phyloP scores from a whole-genome alignment of 2,797 vertebrate genomes.

The Podargus strigoides region DNA sequence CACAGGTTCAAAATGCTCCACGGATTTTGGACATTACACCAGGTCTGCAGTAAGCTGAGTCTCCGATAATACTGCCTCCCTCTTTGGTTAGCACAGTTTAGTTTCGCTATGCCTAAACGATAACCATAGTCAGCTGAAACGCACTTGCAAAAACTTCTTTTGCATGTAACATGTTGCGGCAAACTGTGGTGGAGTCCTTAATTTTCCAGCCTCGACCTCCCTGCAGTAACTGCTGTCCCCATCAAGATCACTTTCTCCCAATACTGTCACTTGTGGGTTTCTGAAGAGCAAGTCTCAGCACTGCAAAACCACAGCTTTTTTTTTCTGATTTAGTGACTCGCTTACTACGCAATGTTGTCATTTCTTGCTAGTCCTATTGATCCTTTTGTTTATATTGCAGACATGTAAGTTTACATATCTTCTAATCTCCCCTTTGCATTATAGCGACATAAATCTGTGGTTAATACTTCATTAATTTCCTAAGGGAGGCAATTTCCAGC shows the following conservation, averaged over 20 bases:
- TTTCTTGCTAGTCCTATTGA: slow-evolving; percentile 33
- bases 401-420: not conserved
- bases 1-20: not conserved
- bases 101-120: not conserved
- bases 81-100: not conserved
- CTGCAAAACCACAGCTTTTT: not conserved
- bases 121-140: not conserved
- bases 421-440: slow-evolving; percentile 49
- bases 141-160: not conserved
- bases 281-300: not conserved
- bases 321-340: not conserved
- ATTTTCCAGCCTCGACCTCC: not conserved
- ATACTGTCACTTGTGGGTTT: not conserved
- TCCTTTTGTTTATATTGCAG: slow-evolving; percentile 17
- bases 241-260: not conserved
- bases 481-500: slow-evolving; percentile 37
- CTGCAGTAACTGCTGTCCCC: not conserved
- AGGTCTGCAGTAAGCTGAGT: not conserved
- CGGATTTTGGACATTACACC: not conserved
- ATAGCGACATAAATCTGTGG: slow-evolving; percentile 5
- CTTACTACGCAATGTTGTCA: not conserved
- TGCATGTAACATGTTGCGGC: rapidly evolving
- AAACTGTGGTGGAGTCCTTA: not conserved
- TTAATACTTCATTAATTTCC: slow-evolving; percentile 34
- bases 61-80: not conserved